A percentile compares a stretch with the other conserved stretches of the same genome.
phyloP scores from a whole-genome alignment of 2,888 invertebrate species.

The Nemotelus pantherinus region DNA sequence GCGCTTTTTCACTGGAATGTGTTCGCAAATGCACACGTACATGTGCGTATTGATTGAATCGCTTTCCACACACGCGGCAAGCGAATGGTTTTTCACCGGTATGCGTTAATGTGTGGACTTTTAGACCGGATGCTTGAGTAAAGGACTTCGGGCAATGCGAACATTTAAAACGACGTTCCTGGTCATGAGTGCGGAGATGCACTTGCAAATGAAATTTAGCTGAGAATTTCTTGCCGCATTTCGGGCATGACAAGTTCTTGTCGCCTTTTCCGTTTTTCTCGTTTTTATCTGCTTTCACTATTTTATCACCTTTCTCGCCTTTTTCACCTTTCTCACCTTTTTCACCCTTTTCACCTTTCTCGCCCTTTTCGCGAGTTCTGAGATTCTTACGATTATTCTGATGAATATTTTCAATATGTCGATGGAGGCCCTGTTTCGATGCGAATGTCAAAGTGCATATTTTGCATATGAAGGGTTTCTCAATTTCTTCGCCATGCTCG shows the following conservation, averaged over 20 bases:
- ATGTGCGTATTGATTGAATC: constrained; percentile 47
- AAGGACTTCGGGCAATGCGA: constrained; percentile 46
- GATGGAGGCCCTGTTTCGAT: constrained; percentile 49
- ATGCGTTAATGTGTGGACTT: constrained; percentile 58
- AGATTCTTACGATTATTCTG: constrained; percentile 48
- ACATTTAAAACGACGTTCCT: constrained; percentile 46
- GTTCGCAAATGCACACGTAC: constrained; percentile 45
- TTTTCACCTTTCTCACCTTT: not conserved
- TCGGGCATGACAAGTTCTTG: constrained; percentile 53
- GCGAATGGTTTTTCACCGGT: constrained; percentile 60
- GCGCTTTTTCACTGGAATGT: constrained; percentile 43
- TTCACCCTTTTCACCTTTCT: too few relatives aligned
- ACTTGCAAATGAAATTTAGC: constrained; percentile 60
- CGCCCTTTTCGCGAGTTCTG: constrained; percentile 46
- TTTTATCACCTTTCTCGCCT: not conserved
- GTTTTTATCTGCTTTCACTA: too few relatives aligned
- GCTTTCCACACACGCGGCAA: constrained; percentile 55
- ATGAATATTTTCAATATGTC: constrained; percentile 51
- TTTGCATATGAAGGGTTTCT: constrained; percentile 49
- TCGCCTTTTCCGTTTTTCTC: constrained; percentile 3
- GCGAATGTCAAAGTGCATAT: constrained; percentile 45
- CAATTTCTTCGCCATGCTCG: constrained; percentile 38
- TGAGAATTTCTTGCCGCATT: constrained; percentile 58
- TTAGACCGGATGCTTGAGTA: constrained; percentile 51
- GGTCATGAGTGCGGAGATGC: constrained; percentile 55